phyloP scores from a whole-genome alignment of 2,888 invertebrate species.

The Platypus cylindrus region DNA sequence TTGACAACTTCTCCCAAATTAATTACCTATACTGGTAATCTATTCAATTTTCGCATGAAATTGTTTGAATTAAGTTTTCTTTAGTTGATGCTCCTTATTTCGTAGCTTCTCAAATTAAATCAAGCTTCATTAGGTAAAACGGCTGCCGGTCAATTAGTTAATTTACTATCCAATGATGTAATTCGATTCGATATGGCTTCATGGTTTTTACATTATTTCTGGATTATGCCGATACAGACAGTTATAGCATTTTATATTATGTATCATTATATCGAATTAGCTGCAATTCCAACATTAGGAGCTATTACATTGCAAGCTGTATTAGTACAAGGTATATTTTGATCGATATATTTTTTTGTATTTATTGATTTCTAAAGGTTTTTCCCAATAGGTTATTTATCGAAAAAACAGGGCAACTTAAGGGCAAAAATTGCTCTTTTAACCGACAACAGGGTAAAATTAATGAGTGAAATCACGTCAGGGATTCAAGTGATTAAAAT shows the following conservation, averaged over 20 bases:
- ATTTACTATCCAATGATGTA: slow-evolving; percentile 76
- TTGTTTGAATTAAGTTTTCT: background rate
- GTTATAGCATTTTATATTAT: slow-evolving; percentile 49
- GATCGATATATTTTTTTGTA: no score
- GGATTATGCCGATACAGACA: slow-evolving; percentile 68
- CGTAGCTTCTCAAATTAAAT: slow-evolving; percentile 47
- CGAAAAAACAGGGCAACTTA: slow-evolving; percentile 35
- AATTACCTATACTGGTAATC: background rate
- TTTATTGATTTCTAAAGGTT: no score
- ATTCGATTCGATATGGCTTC: slow-evolving; percentile 65
- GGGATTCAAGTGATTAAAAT: slow-evolving; percentile 68
- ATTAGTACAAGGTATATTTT: slow-evolving; percentile 37
- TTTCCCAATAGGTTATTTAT: slow-evolving; percentile 35
- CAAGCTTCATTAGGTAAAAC: slow-evolving; percentile 65
- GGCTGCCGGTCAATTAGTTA: slow-evolving; percentile 71
- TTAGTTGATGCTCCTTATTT: background rate
- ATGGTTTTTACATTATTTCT: slow-evolving; percentile 59
- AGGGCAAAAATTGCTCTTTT: slow-evolving; percentile 37
- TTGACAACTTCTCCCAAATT: background rate
- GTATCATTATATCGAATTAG: slow-evolving; percentile 40
- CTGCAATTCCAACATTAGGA: slow-evolving; percentile 48
- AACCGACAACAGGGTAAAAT: slow-evolving; percentile 53
- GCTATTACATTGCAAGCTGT: slow-evolving; percentile 42
- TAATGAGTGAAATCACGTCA: slow-evolving; percentile 63
- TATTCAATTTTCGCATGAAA: background rate